Evolutionary conservation across 2,888 invertebrate species (phyloP), one percentile per base, ranked within the genome.

Genomic region (Idaea aversata): DNA sequence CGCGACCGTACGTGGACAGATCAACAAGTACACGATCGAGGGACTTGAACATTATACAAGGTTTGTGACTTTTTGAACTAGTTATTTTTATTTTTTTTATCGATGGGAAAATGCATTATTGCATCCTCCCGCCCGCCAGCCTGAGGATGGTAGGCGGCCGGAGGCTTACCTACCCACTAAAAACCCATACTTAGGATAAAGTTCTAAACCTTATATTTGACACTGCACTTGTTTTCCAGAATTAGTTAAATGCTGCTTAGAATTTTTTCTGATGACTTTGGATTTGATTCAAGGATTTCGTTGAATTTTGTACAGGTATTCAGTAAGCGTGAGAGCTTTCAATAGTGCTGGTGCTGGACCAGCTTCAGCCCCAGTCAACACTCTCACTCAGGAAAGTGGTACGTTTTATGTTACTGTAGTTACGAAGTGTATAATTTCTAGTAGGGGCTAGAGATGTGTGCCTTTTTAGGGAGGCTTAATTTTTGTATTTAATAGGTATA

Each of bases 271-370:
- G 3, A 63, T 4, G 63, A 13, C 15, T 5, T 16, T 7, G 6
- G 15, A 15, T 25, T 58, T 65, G n/a, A n/a, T n/a, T n/a, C 0
- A 15, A 6, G 63, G 47, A 15, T 68, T 58, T 68, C 38, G 6
- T 35, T 34, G 35, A 59, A 36, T 47, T 34, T 57, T 72, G 79
- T 76, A 0, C 72, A 93, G 93, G 71, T 98, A 98, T 89, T 95
- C 96, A 73, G 95, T 98, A 57, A 95, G 96, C 65, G 96, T 98
- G n/a, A 94, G 96, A 81, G 97, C 97, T 0, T 96, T 97, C 83
- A 98, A 98, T 84, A 95, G 95, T 70, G 96, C 97, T 59, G 97
- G 97, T 0, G 95, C 96, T 16, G 97, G 98, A 4, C 97, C 98
- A 0, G 94, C 96, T 62, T 97, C 97, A 15, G 92, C 95, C 0